Evolutionary conservation across 2,888 invertebrate genomes (phyloP).

Genomic region (Stenodera caucasica): DNA sequence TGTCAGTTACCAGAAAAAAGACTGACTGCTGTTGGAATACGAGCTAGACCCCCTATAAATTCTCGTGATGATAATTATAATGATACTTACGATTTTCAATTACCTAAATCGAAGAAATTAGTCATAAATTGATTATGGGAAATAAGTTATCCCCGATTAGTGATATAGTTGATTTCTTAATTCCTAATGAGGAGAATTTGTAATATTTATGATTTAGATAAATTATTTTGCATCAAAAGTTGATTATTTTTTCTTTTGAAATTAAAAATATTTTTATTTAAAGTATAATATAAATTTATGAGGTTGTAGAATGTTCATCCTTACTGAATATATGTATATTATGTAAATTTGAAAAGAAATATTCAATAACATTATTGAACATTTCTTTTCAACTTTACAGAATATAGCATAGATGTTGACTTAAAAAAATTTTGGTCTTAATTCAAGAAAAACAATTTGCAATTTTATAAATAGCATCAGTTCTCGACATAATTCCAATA

Average conservation of each 20-base stretch:
- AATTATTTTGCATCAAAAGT: neutral
- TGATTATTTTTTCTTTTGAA: neutral
- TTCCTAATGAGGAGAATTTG: neutral
- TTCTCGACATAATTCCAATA: slow-evolving; percentile 48
- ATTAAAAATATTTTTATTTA: no score
- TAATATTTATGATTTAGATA: neutral
- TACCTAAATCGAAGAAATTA: slow-evolving; percentile 49
- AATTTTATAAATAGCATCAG: slow-evolving; percentile 39
- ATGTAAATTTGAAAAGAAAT: no score
- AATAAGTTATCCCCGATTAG: no score
- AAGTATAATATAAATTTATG: no score
- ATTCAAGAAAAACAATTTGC: slow-evolving; percentile 21
- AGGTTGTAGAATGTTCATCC: no score
- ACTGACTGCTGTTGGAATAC: slow-evolving; percentile 75
- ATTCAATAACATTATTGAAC: no score
- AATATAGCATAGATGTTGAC: no score
- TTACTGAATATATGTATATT: no score
- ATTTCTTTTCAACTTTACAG: no score
- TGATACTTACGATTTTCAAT: slow-evolving; percentile 59
- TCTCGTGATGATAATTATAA: slow-evolving; percentile 51
- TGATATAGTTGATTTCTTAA: neutral
- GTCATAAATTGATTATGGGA: neutral
- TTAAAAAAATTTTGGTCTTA: no score
- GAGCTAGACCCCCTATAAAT: slow-evolving; percentile 63
- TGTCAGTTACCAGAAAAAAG: slow-evolving; percentile 71